Evolutionary conservation across 1,140 invertebrate species (phyloP), one percentile per base, ranked within the genome.

Genomic region (Drosophila equinoxialis): DNA sequence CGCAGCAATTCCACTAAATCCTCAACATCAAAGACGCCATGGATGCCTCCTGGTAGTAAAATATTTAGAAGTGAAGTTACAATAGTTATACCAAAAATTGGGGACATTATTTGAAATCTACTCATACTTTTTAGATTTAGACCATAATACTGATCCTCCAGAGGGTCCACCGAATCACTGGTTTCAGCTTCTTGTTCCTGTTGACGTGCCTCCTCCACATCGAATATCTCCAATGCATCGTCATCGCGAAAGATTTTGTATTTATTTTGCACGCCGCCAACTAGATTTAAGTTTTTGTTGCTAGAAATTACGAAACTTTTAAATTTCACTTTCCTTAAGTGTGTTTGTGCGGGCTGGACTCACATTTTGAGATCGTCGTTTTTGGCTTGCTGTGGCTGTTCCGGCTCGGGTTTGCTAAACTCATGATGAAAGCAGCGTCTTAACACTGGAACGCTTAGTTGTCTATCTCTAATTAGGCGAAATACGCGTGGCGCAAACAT

Each of bases 21-120:
- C 91, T 97, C 96, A 39, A 98, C 94, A 81, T 98, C 97, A 92
- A 95, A 98, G 1, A 98, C 97, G 20, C 97, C 97, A 73, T 89
- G 94, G 65, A 94, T 82, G 1, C 97, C 97, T 86, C 95, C 97
- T 98, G 77, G 17, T 0, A 1, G 1, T 23, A 93, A 4, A 14
- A 41, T 39, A n/a, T n/a, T n/a, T n/a, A 39, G 10, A 4, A 13
- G 3, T 11, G 11, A 39, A 39, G 0, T 7, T 17, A 14, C 7
- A n/a, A 5, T 13, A 8, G 6, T 8, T 8, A 13, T 13, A 13
- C 37, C 6, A 6, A 0, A 20, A 17, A n/a, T 13, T 13, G 42
- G 7, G 20, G 2, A 3, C 0, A 33, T 13, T 0, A 30, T 30
- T 6, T 30, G 11, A 1, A 11, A 37, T 1, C 2, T 0, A 10